Evolutionary conservation across 2,113 vertebrate genomes (phyloP).

Genomic region (Dromas ardeola): DNA sequence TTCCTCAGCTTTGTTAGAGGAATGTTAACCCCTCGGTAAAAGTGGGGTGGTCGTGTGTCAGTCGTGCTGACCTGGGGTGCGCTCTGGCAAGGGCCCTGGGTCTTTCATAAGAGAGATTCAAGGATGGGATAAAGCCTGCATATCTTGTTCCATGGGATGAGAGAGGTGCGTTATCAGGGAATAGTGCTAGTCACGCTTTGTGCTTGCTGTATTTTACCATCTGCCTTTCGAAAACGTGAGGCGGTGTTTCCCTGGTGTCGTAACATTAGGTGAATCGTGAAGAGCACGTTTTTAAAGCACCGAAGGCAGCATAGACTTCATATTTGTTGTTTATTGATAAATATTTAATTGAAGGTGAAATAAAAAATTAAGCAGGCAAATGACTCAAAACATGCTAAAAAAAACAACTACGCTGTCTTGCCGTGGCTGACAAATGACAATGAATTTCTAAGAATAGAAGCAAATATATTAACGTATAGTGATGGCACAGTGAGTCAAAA

Average conservation of each 20-base stretch:
- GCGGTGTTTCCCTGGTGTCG: background rate
- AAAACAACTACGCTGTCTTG: background rate
- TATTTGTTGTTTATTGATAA: slow-evolving; percentile 32
- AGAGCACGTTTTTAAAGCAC: background rate
- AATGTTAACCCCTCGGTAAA: accelerated
- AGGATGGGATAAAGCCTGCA: background rate
- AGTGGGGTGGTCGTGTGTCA: background rate
- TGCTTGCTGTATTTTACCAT: background rate
- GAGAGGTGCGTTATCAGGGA: background rate
- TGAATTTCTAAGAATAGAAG: background rate
- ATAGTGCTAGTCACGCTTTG: background rate
- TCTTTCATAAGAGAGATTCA: background rate
- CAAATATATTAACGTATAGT: background rate
- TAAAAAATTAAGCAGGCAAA: slow-evolving; percentile 50
- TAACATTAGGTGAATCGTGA: background rate
- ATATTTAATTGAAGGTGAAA: slow-evolving; percentile 45
- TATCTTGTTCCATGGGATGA: background rate
- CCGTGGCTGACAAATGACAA: background rate
- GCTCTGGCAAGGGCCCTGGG: background rate
- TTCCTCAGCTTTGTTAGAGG: background rate
- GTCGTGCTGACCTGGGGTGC: background rate
- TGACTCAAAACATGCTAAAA: background rate
- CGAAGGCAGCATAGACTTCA: background rate
- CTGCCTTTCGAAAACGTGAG: background rate
- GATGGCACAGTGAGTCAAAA: background rate